Conservation (phyloP, 2,113 vertebrate genomes). For the Maccullochella peelii region DNA sequence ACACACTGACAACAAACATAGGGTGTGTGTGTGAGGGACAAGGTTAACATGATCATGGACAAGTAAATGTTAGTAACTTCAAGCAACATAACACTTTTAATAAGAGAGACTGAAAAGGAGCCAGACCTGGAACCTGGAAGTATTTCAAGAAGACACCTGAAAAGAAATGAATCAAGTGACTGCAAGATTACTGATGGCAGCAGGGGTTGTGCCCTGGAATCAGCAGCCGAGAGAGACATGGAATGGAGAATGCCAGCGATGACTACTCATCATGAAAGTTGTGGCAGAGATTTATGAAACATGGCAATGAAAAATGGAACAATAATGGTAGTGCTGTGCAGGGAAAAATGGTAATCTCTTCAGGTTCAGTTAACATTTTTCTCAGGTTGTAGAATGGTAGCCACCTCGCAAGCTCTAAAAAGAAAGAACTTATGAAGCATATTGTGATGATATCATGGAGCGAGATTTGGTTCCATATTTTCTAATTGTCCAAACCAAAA, state of each 20-base stretch:
- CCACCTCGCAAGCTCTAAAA: not conserved
- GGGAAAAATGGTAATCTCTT: not conserved
- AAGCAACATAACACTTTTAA: conserved; percentile 10
- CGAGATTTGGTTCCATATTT: not conserved
- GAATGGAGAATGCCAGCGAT: not conserved
- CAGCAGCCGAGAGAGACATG: conserved; percentile 14
- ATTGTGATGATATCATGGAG: not conserved
- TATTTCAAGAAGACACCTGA: conserved; percentile 27
- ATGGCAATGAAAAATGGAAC: conserved; percentile 4
- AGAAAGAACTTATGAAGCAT: not conserved
- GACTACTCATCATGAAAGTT: conserved; percentile 22
- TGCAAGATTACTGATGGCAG: conserved; percentile 30
- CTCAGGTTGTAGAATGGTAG: not conserved
- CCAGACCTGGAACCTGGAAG: conserved; percentile 17
- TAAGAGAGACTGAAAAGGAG: conserved; percentile 32
- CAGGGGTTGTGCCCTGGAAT: conserved; percentile 21
- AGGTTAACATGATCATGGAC: conserved; percentile 17
- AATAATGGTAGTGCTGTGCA: not conserved
- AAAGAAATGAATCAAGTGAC: conserved; percentile 36
- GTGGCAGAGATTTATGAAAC: conserved; percentile 30
- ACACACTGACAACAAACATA: conserved; percentile 22
- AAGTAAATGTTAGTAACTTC: not conserved
- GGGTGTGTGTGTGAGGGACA: too few relatives aligned
- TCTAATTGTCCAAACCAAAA: not conserved
- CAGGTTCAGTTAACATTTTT: not conserved